Conservation (phyloP, 2,888 invertebrate genomes). For the Neria commutata region DNA sequence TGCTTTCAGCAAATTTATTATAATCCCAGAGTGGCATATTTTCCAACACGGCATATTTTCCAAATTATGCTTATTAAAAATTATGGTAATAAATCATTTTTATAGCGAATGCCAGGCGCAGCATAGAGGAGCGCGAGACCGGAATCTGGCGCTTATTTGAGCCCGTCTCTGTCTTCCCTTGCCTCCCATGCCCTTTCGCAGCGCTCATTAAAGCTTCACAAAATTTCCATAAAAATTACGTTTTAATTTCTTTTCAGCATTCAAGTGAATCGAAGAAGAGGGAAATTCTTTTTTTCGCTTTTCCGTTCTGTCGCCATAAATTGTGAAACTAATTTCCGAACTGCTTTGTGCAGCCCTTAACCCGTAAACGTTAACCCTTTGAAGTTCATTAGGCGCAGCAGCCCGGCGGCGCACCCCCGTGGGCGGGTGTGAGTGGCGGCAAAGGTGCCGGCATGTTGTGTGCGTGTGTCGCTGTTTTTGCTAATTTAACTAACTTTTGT, state of each 20-base stretch:
- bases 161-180: too few relatives aligned
- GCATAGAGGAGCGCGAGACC: constrained; percentile 21
- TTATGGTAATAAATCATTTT: constrained; percentile 56
- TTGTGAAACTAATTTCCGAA: constrained; percentile 55
- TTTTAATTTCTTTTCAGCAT: not conserved
- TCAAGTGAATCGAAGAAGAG: not conserved
- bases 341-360: too few relatives aligned
- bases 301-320: constrained; percentile 44
- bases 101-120: constrained; percentile 49
- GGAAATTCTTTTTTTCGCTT: constrained; percentile 6
- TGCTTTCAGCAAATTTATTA: not conserved
- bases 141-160: not conserved
- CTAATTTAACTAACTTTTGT: constrained; percentile 47
- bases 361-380: constrained; percentile 34
- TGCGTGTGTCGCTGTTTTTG: too few relatives aligned
- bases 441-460: too few relatives aligned
- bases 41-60: too few relatives aligned
- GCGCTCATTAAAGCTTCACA: not conserved
- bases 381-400: constrained; percentile 21
- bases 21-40: constrained; percentile 26
- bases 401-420: not conserved
- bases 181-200: too few relatives aligned
- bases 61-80: constrained; percentile 49
- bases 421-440: not conserved
- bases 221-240: not conserved